Base-by-base conservation (phyloP, 2,888 invertebrate genomes). In the Nowickia ferox region DNA sequence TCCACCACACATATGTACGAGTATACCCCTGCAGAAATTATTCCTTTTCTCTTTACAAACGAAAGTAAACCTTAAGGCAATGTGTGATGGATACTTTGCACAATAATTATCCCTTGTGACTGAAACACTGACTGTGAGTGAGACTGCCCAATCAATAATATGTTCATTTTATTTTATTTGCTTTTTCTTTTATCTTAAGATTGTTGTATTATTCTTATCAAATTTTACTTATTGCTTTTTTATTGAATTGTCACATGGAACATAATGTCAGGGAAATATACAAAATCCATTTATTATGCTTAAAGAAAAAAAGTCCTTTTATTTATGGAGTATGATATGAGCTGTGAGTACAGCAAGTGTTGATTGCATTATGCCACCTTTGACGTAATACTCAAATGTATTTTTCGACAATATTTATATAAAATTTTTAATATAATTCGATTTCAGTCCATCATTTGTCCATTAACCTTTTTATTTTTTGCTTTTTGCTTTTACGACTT, bases 211-310 rank as follows among this genome's bases (percentile, higher is more conserved):
- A 69, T 76, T 81, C 65, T 79, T 83, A 79, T 83, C 72, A 76
- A 76, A 83, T 75, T 83, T 76, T 65, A 55, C 83, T 83, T 86
- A 86, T 86, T 86, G 83, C 76, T 83, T 83, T 83, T 86, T 86
- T 86, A 86, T 86, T 86, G 68, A 86, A 86, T 86, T 86, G 65
- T 80, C 77, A 38, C 59, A 59, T 72, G 22, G 51, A 84, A 66
- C 72, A 78, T 74, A 66, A 53, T 78, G 83, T 84, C 83, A 77
- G 72, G 72, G 77, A 68, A 59, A 74, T 66, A 66, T 30, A 66
- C 57, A 72, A 77, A 77, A 83, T 72, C 72, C 83, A 83, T 83
- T 83, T 83, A 77, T 59, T 59, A 72, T 77, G 44, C 38, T 15
- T 51, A 30, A 76, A 71, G 51, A 59, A 72, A 42, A 5, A 17